Base-by-base conservation (phyloP, 2,797 vertebrate species). In the Lerista edwardsae region DNA sequence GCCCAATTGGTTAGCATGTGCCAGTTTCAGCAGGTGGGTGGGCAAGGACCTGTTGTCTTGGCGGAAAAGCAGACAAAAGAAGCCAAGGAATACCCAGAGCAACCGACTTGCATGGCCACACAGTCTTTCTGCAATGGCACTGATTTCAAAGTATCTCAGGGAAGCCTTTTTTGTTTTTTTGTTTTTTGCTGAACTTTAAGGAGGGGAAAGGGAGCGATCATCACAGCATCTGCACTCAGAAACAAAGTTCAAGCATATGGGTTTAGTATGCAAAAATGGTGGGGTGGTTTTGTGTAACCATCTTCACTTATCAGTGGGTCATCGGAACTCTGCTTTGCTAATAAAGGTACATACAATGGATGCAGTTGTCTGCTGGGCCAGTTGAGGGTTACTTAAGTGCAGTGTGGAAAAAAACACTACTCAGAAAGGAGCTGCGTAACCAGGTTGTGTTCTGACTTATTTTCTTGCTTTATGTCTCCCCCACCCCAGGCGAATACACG, bases 401-500 rank as follows among this genome's bases (percentile, higher is more conserved):
- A 15, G 12, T 31, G 10, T 71, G 67, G 39, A 21, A 6, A n/a
- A 19, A 62, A 62, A 21, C n/a, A 11, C 14, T 84, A 78, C 39
- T 44, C 39, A 67, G 62, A 68, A 57, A 23, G 34, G 29, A 61
- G 29, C 55, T 67, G 6, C 59, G 55, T 65, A 10, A 62, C 29
- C 31, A 10, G 51, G 10, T 41, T 41, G 75, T 27, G 39, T 2
- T n/a, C 79, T 93, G 69, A 83, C 69, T 64, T 8, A 36, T 78
- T 3, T 68, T 55, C 17, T 9, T 51, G 15, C 73, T 27, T 14
- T 2, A 29, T 1, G 15, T 10, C 87, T 85, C 8, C 65, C 80
- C 1, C 74, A 11, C 76, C 84, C 5, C 94, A 99, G 98, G 98
- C 36, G 97, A 99, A 91, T 99, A 99, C 92, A 99, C 98, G 0